Conservation (phyloP, 2,888 invertebrate genomes). For the Dryococelus australis region DNA sequence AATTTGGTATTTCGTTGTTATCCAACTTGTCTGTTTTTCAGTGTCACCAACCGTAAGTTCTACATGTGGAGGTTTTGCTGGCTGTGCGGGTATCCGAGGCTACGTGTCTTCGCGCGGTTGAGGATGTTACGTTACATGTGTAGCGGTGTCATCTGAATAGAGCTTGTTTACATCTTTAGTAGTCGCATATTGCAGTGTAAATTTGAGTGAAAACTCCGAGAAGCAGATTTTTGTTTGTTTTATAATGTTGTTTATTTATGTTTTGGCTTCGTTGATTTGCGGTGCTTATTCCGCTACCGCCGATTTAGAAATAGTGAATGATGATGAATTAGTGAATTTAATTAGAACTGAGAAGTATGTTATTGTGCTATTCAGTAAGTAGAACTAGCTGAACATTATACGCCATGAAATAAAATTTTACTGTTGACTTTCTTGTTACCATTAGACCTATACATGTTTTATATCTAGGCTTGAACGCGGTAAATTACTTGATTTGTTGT, state of each 20-base stretch:
- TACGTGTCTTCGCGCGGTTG: too few species aligned
- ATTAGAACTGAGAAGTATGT: conserved; percentile 82
- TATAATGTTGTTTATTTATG: not conserved
- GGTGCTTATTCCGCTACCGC: not conserved
- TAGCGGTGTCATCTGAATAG: not conserved
- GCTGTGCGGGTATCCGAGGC: too few species aligned
- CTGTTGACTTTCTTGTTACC: not conserved
- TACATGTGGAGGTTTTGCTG: too few species aligned
- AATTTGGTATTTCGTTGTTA: not conserved
- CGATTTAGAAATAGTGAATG: conserved; percentile 68
- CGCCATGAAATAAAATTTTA: not conserved
- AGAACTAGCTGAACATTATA: conserved; percentile 40
- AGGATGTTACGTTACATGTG: too few species aligned
- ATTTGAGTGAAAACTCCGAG: too few species aligned
- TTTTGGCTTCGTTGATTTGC: not conserved
- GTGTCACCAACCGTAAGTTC: not conserved
- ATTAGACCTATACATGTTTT: too few species aligned
- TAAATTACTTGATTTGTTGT: too few species aligned
- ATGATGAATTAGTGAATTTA: conserved; percentile 79
- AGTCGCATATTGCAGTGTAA: too few species aligned
- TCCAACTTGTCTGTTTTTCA: not conserved
- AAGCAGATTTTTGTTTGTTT: not conserved
- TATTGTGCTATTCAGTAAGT: conserved; percentile 82
- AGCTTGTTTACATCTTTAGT: not conserved
- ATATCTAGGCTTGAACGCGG: too few species aligned